Percentiles rank a stretch among this genome's conserved stretches.
Conservation (phyloP, 2,888 invertebrate species). For the Drosophila bunnanda region DNA sequence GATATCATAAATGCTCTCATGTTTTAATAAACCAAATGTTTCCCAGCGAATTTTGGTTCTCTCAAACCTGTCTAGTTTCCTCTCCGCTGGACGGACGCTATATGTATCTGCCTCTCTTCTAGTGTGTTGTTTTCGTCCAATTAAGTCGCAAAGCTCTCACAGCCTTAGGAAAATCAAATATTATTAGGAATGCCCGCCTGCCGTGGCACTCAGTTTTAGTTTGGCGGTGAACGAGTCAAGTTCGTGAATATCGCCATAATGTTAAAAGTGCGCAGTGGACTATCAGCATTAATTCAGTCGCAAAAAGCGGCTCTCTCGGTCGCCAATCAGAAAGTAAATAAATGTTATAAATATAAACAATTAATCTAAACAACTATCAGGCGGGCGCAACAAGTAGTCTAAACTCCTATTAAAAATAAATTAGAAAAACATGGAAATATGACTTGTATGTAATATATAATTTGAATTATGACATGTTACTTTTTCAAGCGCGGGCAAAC, state of each 20-base stretch:
- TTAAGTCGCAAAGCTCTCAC: conserved; percentile 18
- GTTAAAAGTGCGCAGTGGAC: conserved; percentile 42
- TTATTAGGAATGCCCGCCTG: conserved; percentile 2
- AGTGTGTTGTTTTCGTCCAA: conserved; percentile 13
- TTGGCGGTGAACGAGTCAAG: conserved; percentile 11
- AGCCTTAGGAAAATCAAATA: conserved; percentile 1
- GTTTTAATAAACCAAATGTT: conserved; percentile 1
- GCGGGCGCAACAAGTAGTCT: background rate
- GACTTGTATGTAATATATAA: background rate
- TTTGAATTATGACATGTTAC: background rate
- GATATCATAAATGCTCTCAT: background rate
- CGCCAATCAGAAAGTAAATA: conserved; percentile 4
- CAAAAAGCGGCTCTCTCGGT: conserved; percentile 51
- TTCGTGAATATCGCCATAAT: conserved; percentile 31
- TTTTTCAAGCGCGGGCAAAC: conserved; percentile 55
- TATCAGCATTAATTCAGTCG: conserved; percentile 19
- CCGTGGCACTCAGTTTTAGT: conserved; percentile 11
- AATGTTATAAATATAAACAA: conserved; percentile 1
- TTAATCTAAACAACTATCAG: background rate
- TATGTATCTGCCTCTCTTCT: conserved; percentile 18
- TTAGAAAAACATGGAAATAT: background rate
- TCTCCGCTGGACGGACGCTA: background rate
- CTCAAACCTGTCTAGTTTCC: conserved; percentile 16
- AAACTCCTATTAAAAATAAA: background rate
- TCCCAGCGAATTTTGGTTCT: background rate